Conservation (phyloP, 2,113 vertebrate species). For the Tetraodon nigroviridis region DNA sequence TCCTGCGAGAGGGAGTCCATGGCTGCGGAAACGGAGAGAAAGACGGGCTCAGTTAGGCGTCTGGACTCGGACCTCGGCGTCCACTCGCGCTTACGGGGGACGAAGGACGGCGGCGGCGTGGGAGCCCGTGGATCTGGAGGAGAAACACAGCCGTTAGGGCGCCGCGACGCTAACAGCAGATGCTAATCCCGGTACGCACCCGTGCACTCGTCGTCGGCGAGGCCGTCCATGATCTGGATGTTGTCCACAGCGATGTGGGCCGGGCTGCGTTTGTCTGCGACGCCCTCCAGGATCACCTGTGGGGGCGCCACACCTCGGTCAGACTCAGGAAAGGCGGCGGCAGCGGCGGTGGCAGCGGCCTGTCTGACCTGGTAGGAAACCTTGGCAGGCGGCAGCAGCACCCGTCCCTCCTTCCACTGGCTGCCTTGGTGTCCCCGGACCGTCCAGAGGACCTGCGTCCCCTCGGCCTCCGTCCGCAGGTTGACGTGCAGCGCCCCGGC, state of each 20-base stretch:
- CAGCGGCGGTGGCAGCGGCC: too few species aligned
- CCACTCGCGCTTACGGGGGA: constrained; percentile 48
- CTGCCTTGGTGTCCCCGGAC: constrained; percentile 77
- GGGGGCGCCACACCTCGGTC: not conserved
- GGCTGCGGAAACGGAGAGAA: constrained; percentile 44
- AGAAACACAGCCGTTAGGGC: not conserved
- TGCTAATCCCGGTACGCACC: constrained; percentile 67
- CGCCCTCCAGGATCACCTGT: constrained; percentile 91
- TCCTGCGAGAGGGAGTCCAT: constrained; percentile 72
- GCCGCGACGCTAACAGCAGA: not conserved
- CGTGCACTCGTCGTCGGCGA: constrained; percentile 77
- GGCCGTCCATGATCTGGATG: constrained; percentile 81
- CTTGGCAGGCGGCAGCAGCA: constrained; percentile 80
- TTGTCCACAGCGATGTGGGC: constrained; percentile 90
- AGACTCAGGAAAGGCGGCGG: too few species aligned
- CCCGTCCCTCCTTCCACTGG: constrained; percentile 85
- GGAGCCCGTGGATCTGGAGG: constrained; percentile 52
- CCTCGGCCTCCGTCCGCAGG: constrained; percentile 73
- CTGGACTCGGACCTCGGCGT: too few species aligned
- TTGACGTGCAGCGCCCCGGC: constrained; percentile 81
- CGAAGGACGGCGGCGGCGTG: constrained; percentile 50
- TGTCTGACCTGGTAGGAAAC: constrained; percentile 79
- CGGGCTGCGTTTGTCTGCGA: constrained; percentile 79
- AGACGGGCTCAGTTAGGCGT: too few species aligned
- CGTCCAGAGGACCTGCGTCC: constrained; percentile 73